Evolutionary conservation across 2,113 vertebrate species (phyloP).

Genomic region (Danionella cerebrum): DNA sequence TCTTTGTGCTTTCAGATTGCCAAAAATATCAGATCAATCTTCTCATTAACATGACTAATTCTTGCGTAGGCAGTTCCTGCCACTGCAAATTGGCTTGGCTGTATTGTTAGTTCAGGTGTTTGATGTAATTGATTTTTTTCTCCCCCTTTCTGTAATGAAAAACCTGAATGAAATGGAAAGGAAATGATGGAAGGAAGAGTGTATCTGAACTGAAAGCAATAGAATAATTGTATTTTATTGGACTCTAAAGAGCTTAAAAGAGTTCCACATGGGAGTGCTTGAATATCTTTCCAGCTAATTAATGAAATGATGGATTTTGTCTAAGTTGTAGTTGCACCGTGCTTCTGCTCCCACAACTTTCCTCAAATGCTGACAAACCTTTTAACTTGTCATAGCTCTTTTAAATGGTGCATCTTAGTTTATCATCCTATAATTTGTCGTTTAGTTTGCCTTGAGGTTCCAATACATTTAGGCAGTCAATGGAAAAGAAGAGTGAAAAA

Average conservation of each 20-base stretch:
- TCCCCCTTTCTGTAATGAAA: conserved; percentile 46
- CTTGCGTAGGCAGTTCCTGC: conserved; percentile 60
- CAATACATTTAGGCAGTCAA: too few species aligned
- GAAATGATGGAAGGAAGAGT: conserved; percentile 48
- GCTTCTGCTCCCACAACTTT: conserved; percentile 1
- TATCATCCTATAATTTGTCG: conserved; percentile 1
- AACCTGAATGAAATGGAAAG: conserved; percentile 51
- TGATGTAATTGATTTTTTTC: conserved; percentile 63
- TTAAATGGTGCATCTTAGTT: neutral
- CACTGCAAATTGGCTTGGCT: conserved; percentile 60
- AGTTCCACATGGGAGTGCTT: neutral
- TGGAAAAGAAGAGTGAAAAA: too few species aligned
- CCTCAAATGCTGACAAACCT: neutral
- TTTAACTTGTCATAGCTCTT: neutral
- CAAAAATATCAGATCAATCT: conserved; percentile 59
- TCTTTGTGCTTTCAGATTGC: conserved; percentile 49
- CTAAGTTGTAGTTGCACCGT: neutral
- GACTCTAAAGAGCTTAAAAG: conserved; percentile 16
- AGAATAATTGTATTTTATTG: conserved; percentile 47
- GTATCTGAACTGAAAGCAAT: conserved; percentile 48
- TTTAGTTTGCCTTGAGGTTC: too few species aligned
- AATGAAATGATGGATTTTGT: neutral
- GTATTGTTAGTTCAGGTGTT: conserved; percentile 75
- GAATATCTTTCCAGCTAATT: neutral
- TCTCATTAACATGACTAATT: conserved; percentile 69